These are phyloP conservation scores for Cacatua alba DNA, from an alignment of 2,113 vertebrate species.

Conservation along the genomic window DNA sequence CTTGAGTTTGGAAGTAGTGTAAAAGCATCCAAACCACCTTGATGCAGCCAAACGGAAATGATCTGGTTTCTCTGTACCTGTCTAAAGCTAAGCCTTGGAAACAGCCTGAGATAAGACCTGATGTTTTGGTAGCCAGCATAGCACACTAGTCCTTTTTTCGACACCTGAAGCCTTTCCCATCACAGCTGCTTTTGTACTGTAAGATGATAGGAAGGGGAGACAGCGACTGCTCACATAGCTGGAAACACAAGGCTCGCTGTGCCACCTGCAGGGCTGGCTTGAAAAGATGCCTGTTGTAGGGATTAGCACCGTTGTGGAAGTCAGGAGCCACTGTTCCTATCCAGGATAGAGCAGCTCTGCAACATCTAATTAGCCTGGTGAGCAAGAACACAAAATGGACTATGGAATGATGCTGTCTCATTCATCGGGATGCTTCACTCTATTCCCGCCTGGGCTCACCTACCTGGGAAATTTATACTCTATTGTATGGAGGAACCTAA, in stretches of 20 bases:
- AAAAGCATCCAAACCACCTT: accelerated
- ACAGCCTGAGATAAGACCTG: neutral
- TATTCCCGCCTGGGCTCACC: neutral
- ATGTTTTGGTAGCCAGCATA: neutral
- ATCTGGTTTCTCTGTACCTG: neutral
- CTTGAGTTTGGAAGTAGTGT: neutral
- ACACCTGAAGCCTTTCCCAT: neutral
- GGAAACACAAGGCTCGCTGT: slow-evolving; percentile 62
- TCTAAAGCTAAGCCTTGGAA: neutral
- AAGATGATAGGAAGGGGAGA: neutral
- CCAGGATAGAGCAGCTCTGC: neutral
- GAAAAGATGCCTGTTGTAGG: neutral
- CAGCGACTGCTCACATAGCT: neutral
- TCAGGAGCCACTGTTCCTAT: neutral
- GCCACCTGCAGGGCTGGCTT: slow-evolving; percentile 71
- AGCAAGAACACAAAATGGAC: neutral
- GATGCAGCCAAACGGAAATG: neutral
- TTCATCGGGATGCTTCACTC: neutral
- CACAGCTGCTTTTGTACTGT: neutral
- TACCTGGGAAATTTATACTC: neutral
- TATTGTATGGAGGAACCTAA: neutral
- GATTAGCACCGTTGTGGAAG: neutral
- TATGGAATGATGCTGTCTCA: neutral
- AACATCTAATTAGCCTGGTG: neutral
- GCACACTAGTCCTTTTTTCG: neutral